Conservation (phyloP, 2,113 vertebrate species). For the Hippocampus mohnikei region DNA sequence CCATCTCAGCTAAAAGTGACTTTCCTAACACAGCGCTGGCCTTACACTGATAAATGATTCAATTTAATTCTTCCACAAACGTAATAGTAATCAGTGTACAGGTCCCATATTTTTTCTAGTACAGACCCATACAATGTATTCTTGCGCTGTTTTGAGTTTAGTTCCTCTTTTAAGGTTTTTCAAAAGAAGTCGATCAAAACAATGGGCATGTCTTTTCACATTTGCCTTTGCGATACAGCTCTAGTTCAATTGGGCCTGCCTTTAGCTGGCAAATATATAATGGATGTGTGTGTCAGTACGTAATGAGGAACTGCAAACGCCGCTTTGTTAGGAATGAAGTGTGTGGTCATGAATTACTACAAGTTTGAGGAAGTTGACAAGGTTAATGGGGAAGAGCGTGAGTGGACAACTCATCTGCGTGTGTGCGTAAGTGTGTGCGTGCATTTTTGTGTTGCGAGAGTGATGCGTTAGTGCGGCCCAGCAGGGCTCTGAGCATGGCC, state of each 20-base stretch:
- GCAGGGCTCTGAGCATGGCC: conserved; percentile 39
- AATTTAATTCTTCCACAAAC: too few species aligned
- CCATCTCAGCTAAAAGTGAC: too few species aligned
- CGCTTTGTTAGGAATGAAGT: conserved; percentile 41
- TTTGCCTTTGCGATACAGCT: background rate
- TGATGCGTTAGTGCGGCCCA: conserved; percentile 39
- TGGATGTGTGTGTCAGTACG: background rate
- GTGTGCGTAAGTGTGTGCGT: conserved; percentile 8
- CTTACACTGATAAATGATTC: too few species aligned
- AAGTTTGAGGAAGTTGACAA: conserved; percentile 60
- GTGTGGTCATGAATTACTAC: conserved; percentile 38
- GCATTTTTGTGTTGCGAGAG: conserved; percentile 10
- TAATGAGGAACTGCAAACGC: conserved; percentile 43
- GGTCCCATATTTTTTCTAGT: too few species aligned
- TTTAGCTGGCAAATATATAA: too few species aligned
- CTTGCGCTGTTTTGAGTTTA: too few species aligned
- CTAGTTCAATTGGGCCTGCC: background rate
- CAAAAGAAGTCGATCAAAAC: too few species aligned
- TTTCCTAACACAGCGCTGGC: too few species aligned
- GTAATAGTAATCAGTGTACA: too few species aligned
- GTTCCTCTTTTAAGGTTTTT: too few species aligned
- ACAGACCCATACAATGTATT: too few species aligned
- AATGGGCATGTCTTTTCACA: background rate
- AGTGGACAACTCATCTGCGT: conserved; percentile 12
- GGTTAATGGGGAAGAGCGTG: conserved; percentile 41